Evolutionary conservation across 2,888 invertebrate species (phyloP), one percentile per base, ranked within the genome.

Genomic region (Epistrophella euchroma): DNA sequence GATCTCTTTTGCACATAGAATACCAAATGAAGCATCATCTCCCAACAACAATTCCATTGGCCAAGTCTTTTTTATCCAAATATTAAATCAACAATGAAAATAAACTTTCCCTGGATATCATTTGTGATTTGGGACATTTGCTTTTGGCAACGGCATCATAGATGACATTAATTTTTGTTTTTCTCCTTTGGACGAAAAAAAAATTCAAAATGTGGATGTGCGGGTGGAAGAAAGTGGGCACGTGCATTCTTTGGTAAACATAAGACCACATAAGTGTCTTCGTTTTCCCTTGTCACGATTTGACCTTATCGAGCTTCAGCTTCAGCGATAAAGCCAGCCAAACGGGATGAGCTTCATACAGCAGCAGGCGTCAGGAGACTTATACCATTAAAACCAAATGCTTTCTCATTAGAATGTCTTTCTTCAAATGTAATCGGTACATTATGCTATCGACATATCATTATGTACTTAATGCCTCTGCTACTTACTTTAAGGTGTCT

Each of bases 241-340:
- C 68, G 68, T 81, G 75, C 25, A 75, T 81, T 77, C 76, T 74
- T 76, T 66, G 40, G 19, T 11, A 32, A 55, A 62, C 17, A 47
- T 66, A 40, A 68, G 37, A 64, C 55, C 68, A 79, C 9, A 9
- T 64, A 64, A 71, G 19, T 45, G 56, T 80, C 52, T 37, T 81
- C 56, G 68, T 66, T 85, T 85, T 85, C 81, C 85, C 81, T 81
- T 70, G 81, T 85, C 85, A 85, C 85, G 85, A 85, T 17, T 47
- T 85, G 76, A 81, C 76, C 85, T 43, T 43, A 17, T 58, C 35
- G 55, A 70, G 37, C 32, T 9, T 9, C 32, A 9, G 0, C 7
- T 11, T 2, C 19, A 4, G 3, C 15, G 1, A 17, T 17, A 52
- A 9, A 25, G n/a, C 1, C 10, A n/a, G n/a, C 3, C 32, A 50